Conservation (phyloP, 2,113 vertebrate genomes). For the Zapornia atra region DNA sequence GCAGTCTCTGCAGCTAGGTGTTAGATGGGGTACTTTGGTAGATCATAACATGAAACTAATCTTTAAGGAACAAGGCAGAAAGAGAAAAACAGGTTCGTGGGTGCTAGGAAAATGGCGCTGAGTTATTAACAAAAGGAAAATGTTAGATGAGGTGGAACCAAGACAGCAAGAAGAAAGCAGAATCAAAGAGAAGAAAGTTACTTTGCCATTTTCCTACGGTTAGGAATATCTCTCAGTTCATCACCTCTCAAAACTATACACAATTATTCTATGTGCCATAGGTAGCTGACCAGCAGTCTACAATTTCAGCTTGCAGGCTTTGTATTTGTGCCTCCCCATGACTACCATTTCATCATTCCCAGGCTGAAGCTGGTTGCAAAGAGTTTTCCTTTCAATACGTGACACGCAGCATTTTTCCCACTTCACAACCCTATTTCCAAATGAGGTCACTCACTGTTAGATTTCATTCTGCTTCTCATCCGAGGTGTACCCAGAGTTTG, state of each 20-base stretch:
- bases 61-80: constrained; percentile 41
- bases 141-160: neutral
- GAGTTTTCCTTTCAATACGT: neutral
- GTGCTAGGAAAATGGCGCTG: neutral
- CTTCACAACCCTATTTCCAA: neutral
- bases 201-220: neutral
- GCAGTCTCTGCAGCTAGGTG: neutral
- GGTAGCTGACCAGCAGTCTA: neutral
- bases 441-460: rapidly evolving
- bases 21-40: constrained; percentile 2
- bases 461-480: neutral
- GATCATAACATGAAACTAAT: constrained; percentile 48
- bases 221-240: neutral
- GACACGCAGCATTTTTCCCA: neutral
- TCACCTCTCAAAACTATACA: neutral
- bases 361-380: neutral
- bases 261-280: neutral
- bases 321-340: neutral
- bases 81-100: neutral
- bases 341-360: neutral
- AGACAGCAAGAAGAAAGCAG: neutral
- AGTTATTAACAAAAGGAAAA: neutral
- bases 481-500: rapidly evolving
- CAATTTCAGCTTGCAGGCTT: neutral
- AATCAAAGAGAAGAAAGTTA: neutral